Evolutionary conservation across 1,140 invertebrate genomes (phyloP).

Genomic region (Panagrolaimus sp.): DNA sequence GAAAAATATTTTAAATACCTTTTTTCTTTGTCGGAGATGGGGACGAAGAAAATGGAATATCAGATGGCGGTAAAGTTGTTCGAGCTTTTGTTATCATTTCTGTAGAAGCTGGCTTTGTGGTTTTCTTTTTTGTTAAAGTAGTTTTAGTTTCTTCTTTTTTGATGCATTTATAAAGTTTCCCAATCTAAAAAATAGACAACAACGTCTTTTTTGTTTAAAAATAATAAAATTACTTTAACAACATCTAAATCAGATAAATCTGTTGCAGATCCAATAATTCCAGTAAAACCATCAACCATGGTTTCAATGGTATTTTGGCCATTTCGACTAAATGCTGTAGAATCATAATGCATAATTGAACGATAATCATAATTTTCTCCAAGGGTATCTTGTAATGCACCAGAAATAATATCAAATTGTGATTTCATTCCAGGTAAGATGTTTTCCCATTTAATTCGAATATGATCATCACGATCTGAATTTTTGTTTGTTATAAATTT

Average conservation of each 20-base stretch:
- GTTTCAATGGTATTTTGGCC: constrained; percentile 56
- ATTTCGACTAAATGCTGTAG: constrained; percentile 51
- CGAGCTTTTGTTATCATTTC: neutral
- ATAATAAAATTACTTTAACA: constrained; percentile 30
- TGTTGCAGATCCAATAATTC: constrained; percentile 45
- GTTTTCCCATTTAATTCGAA: constrained; percentile 57
- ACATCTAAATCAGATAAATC: constrained; percentile 54
- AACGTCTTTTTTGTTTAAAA: neutral
- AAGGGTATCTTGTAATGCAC: constrained; percentile 55
- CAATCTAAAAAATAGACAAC: constrained; percentile 33
- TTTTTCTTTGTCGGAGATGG: neutral
- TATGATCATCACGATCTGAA: constrained; percentile 54
- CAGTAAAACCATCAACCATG: constrained; percentile 46
- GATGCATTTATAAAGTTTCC: constrained; percentile 38
- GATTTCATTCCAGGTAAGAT: constrained; percentile 57
- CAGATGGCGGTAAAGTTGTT: constrained; percentile 15
- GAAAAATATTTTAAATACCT: too few relatives aligned
- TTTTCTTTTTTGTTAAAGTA: constrained; percentile 8
- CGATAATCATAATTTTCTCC: constrained; percentile 54
- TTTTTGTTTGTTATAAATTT: too few relatives aligned
- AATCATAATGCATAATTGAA: constrained; percentile 55
- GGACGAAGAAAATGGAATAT: neutral
- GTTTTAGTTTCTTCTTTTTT: neutral
- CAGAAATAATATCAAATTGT: constrained; percentile 57
- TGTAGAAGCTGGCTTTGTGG: constrained; percentile 10